A percentile compares a stretch with the other conserved stretches of the same genome.
Conservation (phyloP, 2,113 vertebrate species). For the Clarias gariepinus region DNA sequence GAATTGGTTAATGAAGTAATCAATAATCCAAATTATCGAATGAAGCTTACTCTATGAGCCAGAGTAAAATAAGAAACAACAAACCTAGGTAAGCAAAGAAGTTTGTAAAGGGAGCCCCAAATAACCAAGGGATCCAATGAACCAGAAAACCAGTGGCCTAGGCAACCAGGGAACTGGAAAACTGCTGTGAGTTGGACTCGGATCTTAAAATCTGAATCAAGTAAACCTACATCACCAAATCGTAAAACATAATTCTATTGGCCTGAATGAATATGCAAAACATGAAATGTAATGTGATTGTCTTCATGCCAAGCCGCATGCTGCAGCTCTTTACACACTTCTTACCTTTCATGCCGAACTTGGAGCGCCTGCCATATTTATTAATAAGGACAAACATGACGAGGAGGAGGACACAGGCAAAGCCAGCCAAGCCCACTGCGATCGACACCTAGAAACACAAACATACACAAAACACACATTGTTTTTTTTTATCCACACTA, state of each 20-base stretch:
- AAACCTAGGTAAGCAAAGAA: neutral
- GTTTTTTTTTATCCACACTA: neutral
- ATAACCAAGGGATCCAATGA: neutral
- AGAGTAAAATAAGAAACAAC: neutral
- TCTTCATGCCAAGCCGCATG: constrained; percentile 14
- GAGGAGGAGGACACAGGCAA: constrained; percentile 87
- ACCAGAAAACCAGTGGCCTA: no score
- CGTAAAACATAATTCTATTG: neutral
- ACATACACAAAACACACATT: constrained; percentile 9
- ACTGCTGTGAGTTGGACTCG: neutral
- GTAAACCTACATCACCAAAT: neutral
- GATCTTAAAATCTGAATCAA: neutral
- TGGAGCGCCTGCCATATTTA: constrained; percentile 91
- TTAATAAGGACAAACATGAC: constrained; percentile 93
- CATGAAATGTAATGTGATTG: neutral
- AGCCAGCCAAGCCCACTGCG: constrained; percentile 88
- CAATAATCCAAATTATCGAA: neutral
- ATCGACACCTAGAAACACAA: constrained; percentile 82
- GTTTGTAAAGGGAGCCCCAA: neutral
- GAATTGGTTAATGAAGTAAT: neutral
- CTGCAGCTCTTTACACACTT: constrained; percentile 23
- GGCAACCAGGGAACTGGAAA: neutral
- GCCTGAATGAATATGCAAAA: neutral
- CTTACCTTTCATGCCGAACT: constrained; percentile 97
- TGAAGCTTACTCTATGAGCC: neutral